Percentiles rank a stretch among this genome's conserved stretches.
Evolutionary conservation across 1,140 invertebrate species (phyloP).

Genomic region (Drosophila lacteicornis): DNA sequence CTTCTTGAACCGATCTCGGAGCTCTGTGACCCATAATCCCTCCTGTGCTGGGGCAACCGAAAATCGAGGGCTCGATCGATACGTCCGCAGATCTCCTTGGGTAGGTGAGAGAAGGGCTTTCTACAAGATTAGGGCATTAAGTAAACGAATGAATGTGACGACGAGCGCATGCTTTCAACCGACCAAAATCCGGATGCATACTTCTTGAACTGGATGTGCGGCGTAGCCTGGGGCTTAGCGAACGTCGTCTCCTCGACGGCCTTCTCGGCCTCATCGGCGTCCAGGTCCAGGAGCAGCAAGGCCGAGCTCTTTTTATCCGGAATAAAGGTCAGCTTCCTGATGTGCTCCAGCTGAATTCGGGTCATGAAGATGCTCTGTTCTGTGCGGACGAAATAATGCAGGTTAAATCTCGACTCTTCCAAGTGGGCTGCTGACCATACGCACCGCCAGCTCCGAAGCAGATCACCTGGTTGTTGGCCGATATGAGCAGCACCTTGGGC

Average conservation of each 20-base stretch:
- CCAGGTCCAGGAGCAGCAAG: conserved; percentile 16
- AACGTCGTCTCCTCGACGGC: conserved; percentile 24
- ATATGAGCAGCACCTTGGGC: conserved; percentile 73
- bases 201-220: conserved; percentile 74
- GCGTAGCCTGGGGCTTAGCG: conserved; percentile 23
- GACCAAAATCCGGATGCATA: conserved; percentile 72
- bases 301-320: conserved; percentile 49
- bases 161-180: conserved; percentile 30
- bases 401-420: not conserved
- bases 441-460: conserved; percentile 73
- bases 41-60: conserved; percentile 32
- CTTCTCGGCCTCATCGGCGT: conserved; percentile 10
- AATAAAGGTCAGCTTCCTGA: conserved; percentile 75
- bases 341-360: conserved; percentile 81
- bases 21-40: not conserved
- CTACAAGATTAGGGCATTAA: conserved; percentile 45
- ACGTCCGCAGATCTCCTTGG: conserved; percentile 64
- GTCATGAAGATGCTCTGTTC: conserved; percentile 82
- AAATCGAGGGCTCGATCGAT: conserved; percentile 63
- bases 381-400: conserved; percentile 8
- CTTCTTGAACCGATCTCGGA: not conserved
- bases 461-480: conserved; percentile 73
- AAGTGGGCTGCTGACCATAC: not conserved
- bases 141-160: conserved; percentile 31
- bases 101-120: conserved; percentile 45